Base-by-base conservation (phyloP, 2,797 vertebrate species). In the Champsocephalus esox region DNA sequence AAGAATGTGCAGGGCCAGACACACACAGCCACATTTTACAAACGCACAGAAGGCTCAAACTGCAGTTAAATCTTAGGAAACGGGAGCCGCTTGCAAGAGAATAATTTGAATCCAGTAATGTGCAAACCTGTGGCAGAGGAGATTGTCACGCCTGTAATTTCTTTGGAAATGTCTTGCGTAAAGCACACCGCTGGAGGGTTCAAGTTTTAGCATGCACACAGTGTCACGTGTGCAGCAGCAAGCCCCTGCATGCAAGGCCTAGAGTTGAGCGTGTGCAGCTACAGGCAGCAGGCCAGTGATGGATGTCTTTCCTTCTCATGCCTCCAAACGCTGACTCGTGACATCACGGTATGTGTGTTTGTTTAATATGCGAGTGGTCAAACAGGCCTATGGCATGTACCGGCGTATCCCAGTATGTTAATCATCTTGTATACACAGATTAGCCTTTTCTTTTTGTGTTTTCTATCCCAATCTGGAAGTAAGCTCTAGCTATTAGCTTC, bases 231-330 rank as follows among this genome's bases (percentile, higher is more conserved):
- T 73, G 62, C 50, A 46, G 63, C 52, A 63, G 82, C 92, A 86
- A 79, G 91, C 38, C 80, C 12, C 63, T 75, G 79, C 88, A 77
- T 63, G 86, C 70, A 54, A 51, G 0, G 34, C 21, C 11, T 7
- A 24, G 46, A 61, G 45, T 32, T 16, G 52, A 2, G 24, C 32
- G 56, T 63, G 59, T 56, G 69, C 48, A 55, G 46, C 67, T 74
- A 24, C 14, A 75, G 58, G 58, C 57, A 54, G 64, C 54, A 59
- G 28, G 13, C 34, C 34, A 38, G 34, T 38, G 59, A 61, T 58
- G 60, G 52, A 86, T 56, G 44, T 13, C 41, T 72, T 68, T 21
- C 64, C 46, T 45, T 19, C 51, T 79, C 64, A 70, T 62, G 34
- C 83, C 82, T 71, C 75, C 68, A 45, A 38, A 78, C 57, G 24